A percentile compares a stretch with the other conserved stretches of the same genome.
Evolutionary conservation across 2,888 invertebrate species (phyloP).

Genomic region (Noctua pronuba): DNA sequence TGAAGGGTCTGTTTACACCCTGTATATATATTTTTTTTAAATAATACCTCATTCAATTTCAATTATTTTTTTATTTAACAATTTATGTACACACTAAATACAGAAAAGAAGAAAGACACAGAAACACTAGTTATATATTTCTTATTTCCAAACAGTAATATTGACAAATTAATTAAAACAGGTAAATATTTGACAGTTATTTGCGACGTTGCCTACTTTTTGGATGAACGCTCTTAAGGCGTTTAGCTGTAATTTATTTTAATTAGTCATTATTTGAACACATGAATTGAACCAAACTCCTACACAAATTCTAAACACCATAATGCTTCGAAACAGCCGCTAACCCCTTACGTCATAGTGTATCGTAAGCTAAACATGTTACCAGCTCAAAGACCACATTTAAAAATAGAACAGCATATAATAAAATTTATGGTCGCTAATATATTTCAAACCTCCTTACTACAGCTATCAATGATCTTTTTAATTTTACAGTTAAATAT

Average conservation of each 20-base stretch:
- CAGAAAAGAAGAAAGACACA: no score
- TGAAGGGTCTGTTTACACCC: no score
- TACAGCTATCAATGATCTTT: slow-evolving; percentile 55
- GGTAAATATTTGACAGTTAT: no score
- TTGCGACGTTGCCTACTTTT: no score
- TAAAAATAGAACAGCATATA: slow-evolving; percentile 38
- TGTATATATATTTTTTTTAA: no score
- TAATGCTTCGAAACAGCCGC: background rate
- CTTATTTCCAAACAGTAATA: no score
- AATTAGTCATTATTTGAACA: background rate
- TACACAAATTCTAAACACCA: background rate
- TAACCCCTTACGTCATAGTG: background rate
- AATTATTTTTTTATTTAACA: no score
- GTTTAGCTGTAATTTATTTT: background rate
- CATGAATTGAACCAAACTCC: background rate
- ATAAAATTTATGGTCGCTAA: slow-evolving; percentile 41
- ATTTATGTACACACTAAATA: no score
- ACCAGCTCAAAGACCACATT: slow-evolving; percentile 6
- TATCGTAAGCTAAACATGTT: slow-evolving; percentile 25
- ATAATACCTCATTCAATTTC: no score
- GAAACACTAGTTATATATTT: no score
- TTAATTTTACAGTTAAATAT: slow-evolving; percentile 32
- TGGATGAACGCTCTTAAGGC: no score
- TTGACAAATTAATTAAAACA: no score
- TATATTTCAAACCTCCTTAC: slow-evolving; percentile 35